Evolutionary conservation across 2,888 invertebrate species (phyloP).

Genomic region (Epistrophella euchroma): DNA sequence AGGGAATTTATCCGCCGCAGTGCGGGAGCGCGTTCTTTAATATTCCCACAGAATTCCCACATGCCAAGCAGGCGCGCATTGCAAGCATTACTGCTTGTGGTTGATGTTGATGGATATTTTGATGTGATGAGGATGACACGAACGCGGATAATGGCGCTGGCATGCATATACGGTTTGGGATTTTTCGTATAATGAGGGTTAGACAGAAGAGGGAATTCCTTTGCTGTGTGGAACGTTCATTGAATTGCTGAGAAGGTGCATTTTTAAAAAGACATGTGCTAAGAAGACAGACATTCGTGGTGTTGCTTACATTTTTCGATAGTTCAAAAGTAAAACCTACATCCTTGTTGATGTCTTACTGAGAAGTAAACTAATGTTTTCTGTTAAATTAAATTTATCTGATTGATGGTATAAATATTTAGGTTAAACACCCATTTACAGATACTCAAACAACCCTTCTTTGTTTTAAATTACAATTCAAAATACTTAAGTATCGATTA

Average conservation of each 20-base stretch:
- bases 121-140: constrained; percentile 68
- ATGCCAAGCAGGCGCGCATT: constrained; percentile 59
- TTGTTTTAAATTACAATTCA: too few species aligned
- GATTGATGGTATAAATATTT: background rate
- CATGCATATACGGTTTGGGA: constrained; percentile 54
- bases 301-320: background rate
- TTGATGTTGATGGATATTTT: constrained; percentile 65
- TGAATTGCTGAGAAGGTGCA: constrained; percentile 31
- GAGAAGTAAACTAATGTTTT: background rate
- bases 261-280: background rate
- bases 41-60: constrained; percentile 69
- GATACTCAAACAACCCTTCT: too few species aligned
- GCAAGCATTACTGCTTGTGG: constrained; percentile 15
- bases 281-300: background rate
- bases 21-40: constrained; percentile 61
- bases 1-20: constrained; percentile 61
- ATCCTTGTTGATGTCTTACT: constrained; percentile 17
- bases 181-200: constrained; percentile 55
- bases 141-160: constrained; percentile 68
- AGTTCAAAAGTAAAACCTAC: background rate
- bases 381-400: background rate
- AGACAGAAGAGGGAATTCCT: constrained; percentile 31
- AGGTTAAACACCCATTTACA: background rate
- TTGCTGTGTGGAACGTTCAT: constrained; percentile 31
- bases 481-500: too few species aligned